These are phyloP conservation scores for Etia nguti DNA, from an alignment of 2,113 vertebrate species.

Conservation along the genomic window DNA sequence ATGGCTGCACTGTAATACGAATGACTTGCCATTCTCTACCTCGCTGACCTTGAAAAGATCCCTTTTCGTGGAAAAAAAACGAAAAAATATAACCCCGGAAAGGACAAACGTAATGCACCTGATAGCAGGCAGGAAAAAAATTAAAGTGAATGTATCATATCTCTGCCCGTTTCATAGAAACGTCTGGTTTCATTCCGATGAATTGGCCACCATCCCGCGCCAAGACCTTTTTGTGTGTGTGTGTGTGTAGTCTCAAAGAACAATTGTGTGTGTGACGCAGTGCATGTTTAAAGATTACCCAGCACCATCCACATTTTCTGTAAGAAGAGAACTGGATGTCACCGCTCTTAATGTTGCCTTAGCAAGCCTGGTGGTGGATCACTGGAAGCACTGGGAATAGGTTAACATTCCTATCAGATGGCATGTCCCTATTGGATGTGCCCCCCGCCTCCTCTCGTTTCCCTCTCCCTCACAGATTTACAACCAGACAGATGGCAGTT, in stretches of 20 bases:
- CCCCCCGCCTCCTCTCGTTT: constrained; percentile 61
- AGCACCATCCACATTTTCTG: not conserved
- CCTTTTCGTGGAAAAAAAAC: constrained; percentile 15
- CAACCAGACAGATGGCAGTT: constrained; percentile 94
- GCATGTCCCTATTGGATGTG: constrained; percentile 65
- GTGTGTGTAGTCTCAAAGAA: not conserved
- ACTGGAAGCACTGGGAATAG: constrained; percentile 33
- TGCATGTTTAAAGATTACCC: constrained; percentile 2
- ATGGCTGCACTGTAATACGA: constrained; percentile 50
- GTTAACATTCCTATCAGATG: constrained; percentile 62
- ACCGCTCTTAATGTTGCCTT: not conserved
- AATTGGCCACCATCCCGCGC: not conserved
- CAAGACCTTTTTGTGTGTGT: not conserved
- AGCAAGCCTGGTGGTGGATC: constrained; percentile 2
- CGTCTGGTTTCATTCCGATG: constrained; percentile 17
- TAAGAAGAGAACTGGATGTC: not conserved
- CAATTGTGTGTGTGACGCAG: not conserved
- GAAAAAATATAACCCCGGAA: not conserved
- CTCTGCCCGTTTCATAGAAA: constrained; percentile 8
- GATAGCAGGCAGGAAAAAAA: not conserved
- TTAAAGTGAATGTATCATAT: constrained; percentile 20
- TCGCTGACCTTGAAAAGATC: constrained; percentile 64
- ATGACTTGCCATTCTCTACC: constrained; percentile 50
- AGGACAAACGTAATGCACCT: constrained; percentile 33
- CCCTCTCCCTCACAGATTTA: constrained; percentile 84